These are phyloP conservation scores for Saccopteryx bilineata DNA, from an alignment of 2,113 vertebrate species.

Conservation along the genomic window DNA sequence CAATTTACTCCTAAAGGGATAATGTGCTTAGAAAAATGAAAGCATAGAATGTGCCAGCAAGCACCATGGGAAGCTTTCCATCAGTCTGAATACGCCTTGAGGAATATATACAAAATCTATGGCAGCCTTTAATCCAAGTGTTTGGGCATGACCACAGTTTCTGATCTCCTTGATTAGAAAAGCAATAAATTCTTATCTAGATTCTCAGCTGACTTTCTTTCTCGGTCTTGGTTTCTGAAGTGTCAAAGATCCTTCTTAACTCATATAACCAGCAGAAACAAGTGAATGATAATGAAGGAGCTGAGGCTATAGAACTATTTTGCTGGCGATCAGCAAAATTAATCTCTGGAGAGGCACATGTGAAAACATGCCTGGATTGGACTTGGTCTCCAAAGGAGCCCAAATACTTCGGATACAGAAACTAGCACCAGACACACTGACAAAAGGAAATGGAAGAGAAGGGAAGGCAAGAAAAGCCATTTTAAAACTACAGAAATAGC, in stretches of 20 bases:
- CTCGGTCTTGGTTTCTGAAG: conserved; percentile 1
- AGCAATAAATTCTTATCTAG: not conserved
- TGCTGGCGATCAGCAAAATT: not conserved
- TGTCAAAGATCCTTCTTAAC: not conserved
- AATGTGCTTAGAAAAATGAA: not conserved
- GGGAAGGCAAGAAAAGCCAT: not conserved
- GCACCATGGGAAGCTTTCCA: not conserved
- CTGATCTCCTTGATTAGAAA: not conserved
- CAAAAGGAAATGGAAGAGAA: not conserved
- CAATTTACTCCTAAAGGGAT: not conserved
- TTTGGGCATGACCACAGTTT: not conserved
- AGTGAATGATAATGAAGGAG: not conserved
- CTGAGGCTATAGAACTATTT: not conserved
- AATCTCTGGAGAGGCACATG: not conserved
- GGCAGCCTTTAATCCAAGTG: conserved; percentile 9
- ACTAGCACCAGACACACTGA: not conserved
- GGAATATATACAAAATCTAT: not conserved
- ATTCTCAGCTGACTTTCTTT: not conserved
- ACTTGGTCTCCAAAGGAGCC: not conserved
- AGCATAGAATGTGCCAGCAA: not conserved
- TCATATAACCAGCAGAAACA: not conserved
- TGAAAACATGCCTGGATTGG: not conserved
- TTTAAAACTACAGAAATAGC: not conserved
- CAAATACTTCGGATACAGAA: not conserved
- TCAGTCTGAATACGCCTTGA: not conserved